These are phyloP conservation scores for Limnephilus rhombicus DNA, from an alignment of 2,888 invertebrate species.

Conservation along the genomic window DNA sequence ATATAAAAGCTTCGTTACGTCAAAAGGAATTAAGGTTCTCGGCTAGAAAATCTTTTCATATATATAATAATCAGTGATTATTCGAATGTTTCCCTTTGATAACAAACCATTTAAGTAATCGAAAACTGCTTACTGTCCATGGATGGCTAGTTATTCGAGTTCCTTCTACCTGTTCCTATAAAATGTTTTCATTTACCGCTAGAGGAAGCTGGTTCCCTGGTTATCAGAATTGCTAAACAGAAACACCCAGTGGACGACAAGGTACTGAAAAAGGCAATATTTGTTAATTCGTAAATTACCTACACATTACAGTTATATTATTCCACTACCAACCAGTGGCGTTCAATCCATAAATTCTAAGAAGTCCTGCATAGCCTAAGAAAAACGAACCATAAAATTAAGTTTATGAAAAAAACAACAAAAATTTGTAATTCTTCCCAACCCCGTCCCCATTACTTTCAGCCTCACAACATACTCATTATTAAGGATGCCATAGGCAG, in stretches of 20 bases:
- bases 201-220: neutral
- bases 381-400: too few relatives aligned
- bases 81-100: neutral
- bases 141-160: neutral
- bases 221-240: constrained; percentile 27
- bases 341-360: too few relatives aligned
- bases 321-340: neutral
- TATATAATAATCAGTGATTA: neutral
- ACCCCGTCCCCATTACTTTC: too few relatives aligned
- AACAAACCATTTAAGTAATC: neutral
- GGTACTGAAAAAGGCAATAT: constrained; percentile 50
- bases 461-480: too few relatives aligned
- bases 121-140: neutral
- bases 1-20: neutral
- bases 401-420: too few relatives aligned
- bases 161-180: constrained; percentile 1
- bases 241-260: constrained; percentile 44
- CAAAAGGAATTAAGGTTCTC: neutral
- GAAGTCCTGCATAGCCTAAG: too few relatives aligned
- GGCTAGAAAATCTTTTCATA: neutral
- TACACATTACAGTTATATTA: neutral
- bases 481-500: too few relatives aligned
- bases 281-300: constrained; percentile 60
- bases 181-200: constrained; percentile 27
- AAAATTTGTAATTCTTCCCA: too few relatives aligned